Evolutionary conservation across 2,797 vertebrate genomes (phyloP).

Genomic region (Lutjanus argentimaculatus): DNA sequence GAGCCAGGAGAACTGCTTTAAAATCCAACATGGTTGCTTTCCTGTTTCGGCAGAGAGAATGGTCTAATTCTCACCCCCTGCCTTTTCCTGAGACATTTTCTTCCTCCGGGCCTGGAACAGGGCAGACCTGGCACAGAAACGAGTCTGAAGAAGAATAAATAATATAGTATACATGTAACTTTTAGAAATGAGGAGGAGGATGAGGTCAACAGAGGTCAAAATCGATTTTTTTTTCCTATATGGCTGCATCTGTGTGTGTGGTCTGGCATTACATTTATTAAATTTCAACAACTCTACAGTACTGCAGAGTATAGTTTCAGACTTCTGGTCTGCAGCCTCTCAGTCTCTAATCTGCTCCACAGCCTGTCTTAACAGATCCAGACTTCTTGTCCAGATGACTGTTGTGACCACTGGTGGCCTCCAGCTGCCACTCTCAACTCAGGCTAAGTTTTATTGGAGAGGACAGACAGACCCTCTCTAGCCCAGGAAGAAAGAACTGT

Average conservation of each 20-base stretch:
- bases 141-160: constrained; percentile 44
- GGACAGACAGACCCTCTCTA: neutral
- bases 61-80: constrained; percentile 50
- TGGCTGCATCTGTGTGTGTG: constrained; percentile 20
- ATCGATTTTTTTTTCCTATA: constrained; percentile 48
- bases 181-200: constrained; percentile 63
- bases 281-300: neutral
- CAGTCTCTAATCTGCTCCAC: neutral
- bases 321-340: constrained; percentile 19
- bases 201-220: constrained; percentile 48
- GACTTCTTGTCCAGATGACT: constrained; percentile 10
- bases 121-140: constrained; percentile 38
- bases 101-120: constrained; percentile 50
- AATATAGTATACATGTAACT: constrained; percentile 43
- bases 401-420: constrained; percentile 15
- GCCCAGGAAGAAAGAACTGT: neutral
- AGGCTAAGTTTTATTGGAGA: neutral
- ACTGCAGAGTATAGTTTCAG: neutral
- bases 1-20: constrained; percentile 61
- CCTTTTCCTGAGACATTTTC: constrained; percentile 59
- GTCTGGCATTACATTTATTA: constrained; percentile 25
- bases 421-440: constrained; percentile 15
- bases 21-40: constrained; percentile 69
- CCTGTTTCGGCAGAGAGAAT: constrained; percentile 63
- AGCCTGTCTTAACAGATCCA: constrained; percentile 25